phyloP scores from a whole-genome alignment of 2,797 vertebrate genomes.

The Pachyuromys duprasi region DNA sequence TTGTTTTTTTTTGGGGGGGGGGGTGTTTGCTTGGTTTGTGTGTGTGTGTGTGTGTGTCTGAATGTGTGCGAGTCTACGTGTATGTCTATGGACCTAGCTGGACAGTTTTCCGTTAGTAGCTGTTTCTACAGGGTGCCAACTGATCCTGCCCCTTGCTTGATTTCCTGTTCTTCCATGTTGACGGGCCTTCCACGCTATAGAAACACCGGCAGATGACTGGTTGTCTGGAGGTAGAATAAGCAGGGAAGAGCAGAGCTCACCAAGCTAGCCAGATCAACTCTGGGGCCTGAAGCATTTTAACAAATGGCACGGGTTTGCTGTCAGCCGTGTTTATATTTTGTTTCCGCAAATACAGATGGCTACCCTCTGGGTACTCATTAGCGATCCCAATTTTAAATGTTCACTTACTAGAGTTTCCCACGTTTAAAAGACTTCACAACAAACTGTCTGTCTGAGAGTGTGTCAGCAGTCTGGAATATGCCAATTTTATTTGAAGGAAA shows the following conservation, averaged over 20 bases:
- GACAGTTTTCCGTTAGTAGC: background rate
- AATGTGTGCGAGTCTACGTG: background rate
- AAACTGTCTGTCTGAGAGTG: background rate
- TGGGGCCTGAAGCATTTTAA: background rate
- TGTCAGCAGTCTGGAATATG: background rate
- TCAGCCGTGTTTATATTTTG: constrained; percentile 41
- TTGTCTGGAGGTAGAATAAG: background rate
- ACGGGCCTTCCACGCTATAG: background rate
- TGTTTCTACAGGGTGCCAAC: background rate
- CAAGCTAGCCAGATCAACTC: background rate
- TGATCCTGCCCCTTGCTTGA: background rate
- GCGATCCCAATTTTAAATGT: constrained; percentile 49
- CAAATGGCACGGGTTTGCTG: constrained; percentile 21
- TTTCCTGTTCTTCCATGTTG: background rate
- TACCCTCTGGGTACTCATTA: constrained; percentile 50
- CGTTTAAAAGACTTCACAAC: constrained; percentile 41
- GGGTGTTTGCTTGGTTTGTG: background rate
- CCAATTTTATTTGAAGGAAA: constrained; percentile 12
- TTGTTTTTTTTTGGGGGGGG: background rate
- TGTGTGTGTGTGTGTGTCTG: background rate
- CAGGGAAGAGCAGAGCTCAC: background rate
- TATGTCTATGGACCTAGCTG: background rate
- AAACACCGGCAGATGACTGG: background rate
- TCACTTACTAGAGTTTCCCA: constrained; percentile 45
- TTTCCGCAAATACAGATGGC: constrained; percentile 19